Base-by-base conservation (phyloP, 2,888 invertebrate genomes). In the Hypomecis atomaria region DNA sequence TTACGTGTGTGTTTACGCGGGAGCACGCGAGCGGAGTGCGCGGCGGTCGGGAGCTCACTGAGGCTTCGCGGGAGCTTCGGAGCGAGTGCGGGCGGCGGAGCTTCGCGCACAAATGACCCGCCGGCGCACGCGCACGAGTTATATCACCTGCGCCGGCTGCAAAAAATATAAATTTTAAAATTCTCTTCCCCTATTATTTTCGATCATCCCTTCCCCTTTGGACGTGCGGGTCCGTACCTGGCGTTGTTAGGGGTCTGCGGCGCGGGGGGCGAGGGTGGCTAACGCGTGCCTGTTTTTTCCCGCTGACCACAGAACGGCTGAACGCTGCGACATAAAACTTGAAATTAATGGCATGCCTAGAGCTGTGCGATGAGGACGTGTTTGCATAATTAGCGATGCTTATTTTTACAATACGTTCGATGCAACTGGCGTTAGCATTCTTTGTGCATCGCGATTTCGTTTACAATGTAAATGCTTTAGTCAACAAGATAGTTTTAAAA, bases 101-200 rank as follows among this genome's bases (percentile, higher is more conserved):
- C 83, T 89, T 86, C 85, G 85, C 89, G 88, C 86, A 87, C 90
- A 87, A 92, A 85, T 92, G 92, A 90, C 87, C 78, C 88, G 90
- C 84, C 87, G 89, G 88, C 91, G 90, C 87, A 84, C 87, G 91
- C 90, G 92, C 88, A 82, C 86, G 81, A 88, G 89, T 92, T 92
- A 89, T 92, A 92, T 92, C 92, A 92, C 92, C 92, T 92, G 92
- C 90, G 91, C 91, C 92, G 92, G 92, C 91, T 92, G 92, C 92
- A 92, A 92, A 92, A 92, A 92, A 92, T 88, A 90, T 89, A 89
- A 89, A 89, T 88, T 91, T 91, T 83, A 89, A 91, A 92, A 90
- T 90, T 90, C 90, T 91, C 92, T 91, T 92, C 92, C 92, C 92
- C 91, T 92, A 92, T 92, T 92, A 92, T 92, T 92, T 92, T 91